These are phyloP conservation scores for Gastrophryne carolinensis DNA, from an alignment of 2,797 vertebrate species.

Conservation along the genomic window DNA sequence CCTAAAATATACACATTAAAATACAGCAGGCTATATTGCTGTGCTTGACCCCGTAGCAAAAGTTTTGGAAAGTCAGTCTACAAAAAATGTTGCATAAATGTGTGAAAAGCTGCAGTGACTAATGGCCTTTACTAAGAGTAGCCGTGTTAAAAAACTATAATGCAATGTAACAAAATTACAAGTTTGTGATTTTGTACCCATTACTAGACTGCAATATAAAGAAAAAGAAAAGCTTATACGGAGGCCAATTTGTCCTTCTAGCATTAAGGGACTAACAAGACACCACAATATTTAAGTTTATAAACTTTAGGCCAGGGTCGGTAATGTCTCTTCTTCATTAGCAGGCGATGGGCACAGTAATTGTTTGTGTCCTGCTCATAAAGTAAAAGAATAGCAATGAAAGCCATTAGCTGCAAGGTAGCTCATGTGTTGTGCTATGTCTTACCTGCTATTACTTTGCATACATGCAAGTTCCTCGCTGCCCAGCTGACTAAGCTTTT, in stretches of 20 bases:
- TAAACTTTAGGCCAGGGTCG: slow-evolving; percentile 11
- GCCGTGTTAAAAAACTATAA: neutral
- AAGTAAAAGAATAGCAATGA: slow-evolving; percentile 14
- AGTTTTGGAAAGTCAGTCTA: no score
- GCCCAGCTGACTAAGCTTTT: slow-evolving; percentile 61
- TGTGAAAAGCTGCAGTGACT: neutral
- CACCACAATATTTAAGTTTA: slow-evolving; percentile 12
- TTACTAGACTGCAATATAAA: slow-evolving; percentile 4
- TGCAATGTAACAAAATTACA: slow-evolving; percentile 1
- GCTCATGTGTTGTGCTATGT: neutral
- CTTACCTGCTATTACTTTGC: slow-evolving; percentile 71
- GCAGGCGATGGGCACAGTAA: slow-evolving; percentile 7
- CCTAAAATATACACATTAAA: no score
- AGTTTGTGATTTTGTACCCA: neutral
- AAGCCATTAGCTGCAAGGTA: neutral
- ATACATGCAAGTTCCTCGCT: slow-evolving; percentile 52
- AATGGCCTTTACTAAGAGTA: neutral
- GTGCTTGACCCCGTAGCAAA: no score
- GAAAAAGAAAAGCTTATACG: slow-evolving; percentile 18
- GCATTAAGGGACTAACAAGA: slow-evolving; percentile 35
- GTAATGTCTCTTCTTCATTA: slow-evolving; percentile 9
- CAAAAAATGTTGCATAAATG: neutral
- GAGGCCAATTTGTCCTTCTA: slow-evolving; percentile 12
- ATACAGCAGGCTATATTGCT: no score
- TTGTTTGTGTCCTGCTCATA: neutral